A percentile compares a stretch with the other conserved stretches of the same genome.
Conservation (phyloP, 2,888 invertebrate genomes). For the Amphiduros pacificus region DNA sequence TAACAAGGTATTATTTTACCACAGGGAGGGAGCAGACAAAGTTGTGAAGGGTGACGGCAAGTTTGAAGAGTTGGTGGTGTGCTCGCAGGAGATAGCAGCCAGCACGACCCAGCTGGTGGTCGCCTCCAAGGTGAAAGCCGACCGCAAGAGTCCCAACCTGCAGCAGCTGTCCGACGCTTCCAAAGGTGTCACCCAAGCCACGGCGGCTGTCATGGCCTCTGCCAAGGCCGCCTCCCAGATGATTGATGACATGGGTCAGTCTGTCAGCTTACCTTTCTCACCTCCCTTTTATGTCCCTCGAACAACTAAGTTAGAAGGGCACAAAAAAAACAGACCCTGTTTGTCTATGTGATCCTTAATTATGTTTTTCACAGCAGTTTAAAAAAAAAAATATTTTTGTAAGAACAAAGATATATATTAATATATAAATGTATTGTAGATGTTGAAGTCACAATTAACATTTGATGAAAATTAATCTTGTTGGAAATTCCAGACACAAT, state of each 20-base stretch:
- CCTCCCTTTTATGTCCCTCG: too few relatives aligned
- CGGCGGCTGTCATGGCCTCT: slow-evolving; percentile 90
- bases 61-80: slow-evolving; percentile 90
- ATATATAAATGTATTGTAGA: too few relatives aligned
- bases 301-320: too few relatives aligned
- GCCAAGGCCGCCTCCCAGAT: slow-evolving; percentile 86
- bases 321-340: too few relatives aligned
- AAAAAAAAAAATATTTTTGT: too few relatives aligned
- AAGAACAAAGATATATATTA: too few relatives aligned
- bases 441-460: too few relatives aligned
- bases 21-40: slow-evolving; percentile 90
- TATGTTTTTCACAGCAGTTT: too few relatives aligned
- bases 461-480: too few relatives aligned
- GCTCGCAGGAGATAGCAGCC: slow-evolving; percentile 94
- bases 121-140: slow-evolving; percentile 91
- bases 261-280: too few relatives aligned
- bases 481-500: slow-evolving; percentile 78
- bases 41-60: slow-evolving; percentile 80
- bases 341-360: too few relatives aligned
- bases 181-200: slow-evolving; percentile 84
- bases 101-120: slow-evolving; percentile 97
- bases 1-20: slow-evolving; percentile 30
- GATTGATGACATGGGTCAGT: slow-evolving; percentile 77
- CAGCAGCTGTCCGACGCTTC: slow-evolving; percentile 83
- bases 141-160: slow-evolving; percentile 78